phyloP scores from a whole-genome alignment of 1,140 invertebrate species.

The Listronotus oregonensis region DNA sequence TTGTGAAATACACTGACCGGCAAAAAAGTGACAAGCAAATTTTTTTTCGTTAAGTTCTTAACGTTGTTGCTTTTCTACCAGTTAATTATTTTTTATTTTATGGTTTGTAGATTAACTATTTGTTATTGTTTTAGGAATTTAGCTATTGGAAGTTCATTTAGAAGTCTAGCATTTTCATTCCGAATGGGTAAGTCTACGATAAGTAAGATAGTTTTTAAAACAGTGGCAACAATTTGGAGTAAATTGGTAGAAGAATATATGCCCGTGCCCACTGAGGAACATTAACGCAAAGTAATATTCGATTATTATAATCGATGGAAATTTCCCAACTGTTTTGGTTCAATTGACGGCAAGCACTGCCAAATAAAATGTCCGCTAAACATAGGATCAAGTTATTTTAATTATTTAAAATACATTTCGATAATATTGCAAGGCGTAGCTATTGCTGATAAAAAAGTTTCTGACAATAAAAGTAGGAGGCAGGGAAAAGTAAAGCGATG shows the following conservation, averaged over 20 bases:
- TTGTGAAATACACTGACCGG: too few relatives aligned
- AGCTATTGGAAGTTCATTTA: slow-evolving; percentile 15
- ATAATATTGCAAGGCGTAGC: slow-evolving; percentile 10
- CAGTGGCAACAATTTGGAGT: slow-evolving; percentile 18
- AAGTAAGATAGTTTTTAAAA: slow-evolving; percentile 20
- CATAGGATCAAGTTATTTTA: slow-evolving; percentile 6
- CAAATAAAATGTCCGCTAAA: slow-evolving; percentile 6
- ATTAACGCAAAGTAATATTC: slow-evolving; percentile 8
- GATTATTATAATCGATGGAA: slow-evolving; percentile 16
- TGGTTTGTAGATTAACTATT: too few relatives aligned
- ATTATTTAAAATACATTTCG: neutral
- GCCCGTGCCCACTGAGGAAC: slow-evolving; percentile 3
- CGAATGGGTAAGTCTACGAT: slow-evolving; percentile 22
- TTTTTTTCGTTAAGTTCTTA: too few relatives aligned
- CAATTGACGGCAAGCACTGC: slow-evolving; percentile 21
- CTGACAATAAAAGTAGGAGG: slow-evolving; percentile 9
- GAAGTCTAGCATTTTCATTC: slow-evolving; percentile 5
- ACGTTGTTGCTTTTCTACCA: too few relatives aligned
- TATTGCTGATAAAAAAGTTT: slow-evolving; percentile 10
- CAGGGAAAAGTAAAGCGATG: slow-evolving; percentile 8
- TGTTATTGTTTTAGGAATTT: slow-evolving; percentile 16
- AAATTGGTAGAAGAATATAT: slow-evolving; percentile 4
- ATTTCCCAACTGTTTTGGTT: slow-evolving; percentile 9
- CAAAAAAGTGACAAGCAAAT: too few relatives aligned
- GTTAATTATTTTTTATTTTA: too few relatives aligned